Conservation (phyloP, 1,140 invertebrate species). For the Rhyzopertha dominica region DNA sequence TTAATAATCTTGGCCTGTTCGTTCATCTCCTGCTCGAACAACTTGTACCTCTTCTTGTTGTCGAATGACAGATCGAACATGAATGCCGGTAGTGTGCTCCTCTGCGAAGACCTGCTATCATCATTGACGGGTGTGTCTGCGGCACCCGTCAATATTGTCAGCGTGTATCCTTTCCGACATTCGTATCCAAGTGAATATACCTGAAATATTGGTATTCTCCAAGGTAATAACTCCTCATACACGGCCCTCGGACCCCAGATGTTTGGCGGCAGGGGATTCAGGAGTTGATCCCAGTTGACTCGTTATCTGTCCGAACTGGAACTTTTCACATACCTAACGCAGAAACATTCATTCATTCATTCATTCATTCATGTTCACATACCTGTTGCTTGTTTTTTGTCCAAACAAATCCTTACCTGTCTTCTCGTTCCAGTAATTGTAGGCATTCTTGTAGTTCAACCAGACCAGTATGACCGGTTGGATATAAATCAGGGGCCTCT, state of each 20-base stretch:
- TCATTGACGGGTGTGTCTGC: too few relatives aligned
- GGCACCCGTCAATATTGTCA: too few relatives aligned
- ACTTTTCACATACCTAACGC: conserved; percentile 91
- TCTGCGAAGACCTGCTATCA: too few relatives aligned
- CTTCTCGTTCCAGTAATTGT: conserved; percentile 98
- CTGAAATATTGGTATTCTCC: conserved; percentile 88
- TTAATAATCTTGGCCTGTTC: too few relatives aligned
- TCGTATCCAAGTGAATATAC: too few relatives aligned
- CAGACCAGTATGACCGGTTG: conserved; percentile 95
- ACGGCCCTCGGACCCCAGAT: conserved; percentile 61
- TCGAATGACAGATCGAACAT: too few relatives aligned
- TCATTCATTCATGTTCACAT: conserved; percentile 69
- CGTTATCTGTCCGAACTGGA: conserved; percentile 94
- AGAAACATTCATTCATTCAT: conserved; percentile 77
- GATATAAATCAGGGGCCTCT: conserved; percentile 87
- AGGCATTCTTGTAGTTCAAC: conserved; percentile 98
- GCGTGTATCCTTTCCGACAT: too few relatives aligned
- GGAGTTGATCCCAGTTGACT: too few relatives aligned
- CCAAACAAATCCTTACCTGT: conserved; percentile 77
- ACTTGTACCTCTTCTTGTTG: too few relatives aligned
- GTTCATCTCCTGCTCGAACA: too few relatives aligned
- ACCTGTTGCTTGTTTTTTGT: conserved; percentile 78
- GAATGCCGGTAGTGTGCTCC: too few relatives aligned
- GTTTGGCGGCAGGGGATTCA: conserved; percentile 71
- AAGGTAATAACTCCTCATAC: conserved; percentile 89